Conservation (phyloP, 1,140 invertebrate genomes). For the Gyrodactylus bullatarudis region DNA sequence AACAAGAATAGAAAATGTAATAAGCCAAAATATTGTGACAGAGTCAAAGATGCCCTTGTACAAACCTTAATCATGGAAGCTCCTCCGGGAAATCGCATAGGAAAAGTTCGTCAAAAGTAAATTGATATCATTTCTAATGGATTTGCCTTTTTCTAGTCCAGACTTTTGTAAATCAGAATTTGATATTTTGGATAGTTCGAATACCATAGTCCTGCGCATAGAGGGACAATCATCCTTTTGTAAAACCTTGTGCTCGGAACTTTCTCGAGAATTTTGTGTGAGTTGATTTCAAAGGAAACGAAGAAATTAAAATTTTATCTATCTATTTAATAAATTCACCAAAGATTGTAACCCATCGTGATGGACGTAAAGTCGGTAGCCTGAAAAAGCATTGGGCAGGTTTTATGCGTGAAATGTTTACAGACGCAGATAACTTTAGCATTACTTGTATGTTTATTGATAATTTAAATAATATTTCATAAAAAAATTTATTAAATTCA, state of each 20-base stretch:
- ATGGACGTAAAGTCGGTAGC: slow-evolving; percentile 12
- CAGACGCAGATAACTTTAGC: slow-evolving; percentile 12
- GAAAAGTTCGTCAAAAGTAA: slow-evolving; percentile 13
- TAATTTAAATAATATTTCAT: not conserved
- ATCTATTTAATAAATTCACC: not conserved
- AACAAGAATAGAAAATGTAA: not conserved
- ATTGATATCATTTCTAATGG: no score
- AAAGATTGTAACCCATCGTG: not conserved
- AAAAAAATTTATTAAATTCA: slow-evolving; percentile 8
- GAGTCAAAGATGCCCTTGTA: slow-evolving; percentile 10
- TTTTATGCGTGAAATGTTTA: slow-evolving; percentile 10
- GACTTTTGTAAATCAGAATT: not conserved
- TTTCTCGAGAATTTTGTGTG: not conserved
- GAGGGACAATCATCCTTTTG: not conserved
- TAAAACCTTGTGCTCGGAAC: not conserved
- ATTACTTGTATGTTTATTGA: slow-evolving; percentile 9
- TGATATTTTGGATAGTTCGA: not conserved
- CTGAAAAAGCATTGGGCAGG: slow-evolving; percentile 12
- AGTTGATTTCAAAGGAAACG: no score
- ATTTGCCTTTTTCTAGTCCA: no score
- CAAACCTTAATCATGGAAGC: slow-evolving; percentile 12
- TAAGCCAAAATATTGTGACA: no score
- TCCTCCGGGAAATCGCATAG: slow-evolving; percentile 12
- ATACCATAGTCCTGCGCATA: not conserved
- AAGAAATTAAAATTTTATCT: no score